Base-by-base conservation (phyloP, 2,797 vertebrate species). In the Smutsia gigantea region DNA sequence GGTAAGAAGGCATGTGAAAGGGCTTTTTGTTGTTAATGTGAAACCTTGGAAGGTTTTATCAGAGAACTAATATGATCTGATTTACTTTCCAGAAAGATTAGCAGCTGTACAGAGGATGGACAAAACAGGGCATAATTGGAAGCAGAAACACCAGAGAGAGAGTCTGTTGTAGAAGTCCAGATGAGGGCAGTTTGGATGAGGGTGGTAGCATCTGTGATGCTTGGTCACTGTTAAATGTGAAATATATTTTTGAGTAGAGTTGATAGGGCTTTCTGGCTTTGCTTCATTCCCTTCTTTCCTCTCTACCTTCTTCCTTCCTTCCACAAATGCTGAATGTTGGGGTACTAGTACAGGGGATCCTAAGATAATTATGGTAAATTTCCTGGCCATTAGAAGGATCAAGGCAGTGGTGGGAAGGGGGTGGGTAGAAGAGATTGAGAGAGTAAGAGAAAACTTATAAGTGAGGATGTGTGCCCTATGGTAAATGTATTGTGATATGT, bases 11-110 rank as follows among this genome's bases (percentile, higher is more conserved):
- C 29, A 39, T 19, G 3, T 53, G 71, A 17, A 84, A 37, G 49
- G 59, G 46, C 11, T 71, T 63, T 85, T 57, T 66, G 37, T 92
- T n/a, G 69, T 61, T 77, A 84, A 21, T 66, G 42, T 78, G 49
- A 87, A 83, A 2, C 23, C 34, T 23, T 81, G 21, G 21, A 39
- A 61, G 34, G 14, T 64, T 89, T 87, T 84, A 51, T 59, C 27
- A 57, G n/a, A 66, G 42, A 75, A 69, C 17, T 25, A 42, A 79
- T 59, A 42, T 55, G 69, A 78, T 34, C 19, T 63, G 7, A 34
- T 49, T 71, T 77, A 34, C 7, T 79, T 92, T 90, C 84, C 18
- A 71, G 72, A 85, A 87, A 42, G 25, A 71, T 93, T 91, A 55
- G 49, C 18, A 46, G 27, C 64, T 86, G 3, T 94, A 34, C 4